Evolutionary conservation across 2,888 invertebrate species (phyloP).

Genomic region (Caenorhabditis sp.): DNA sequence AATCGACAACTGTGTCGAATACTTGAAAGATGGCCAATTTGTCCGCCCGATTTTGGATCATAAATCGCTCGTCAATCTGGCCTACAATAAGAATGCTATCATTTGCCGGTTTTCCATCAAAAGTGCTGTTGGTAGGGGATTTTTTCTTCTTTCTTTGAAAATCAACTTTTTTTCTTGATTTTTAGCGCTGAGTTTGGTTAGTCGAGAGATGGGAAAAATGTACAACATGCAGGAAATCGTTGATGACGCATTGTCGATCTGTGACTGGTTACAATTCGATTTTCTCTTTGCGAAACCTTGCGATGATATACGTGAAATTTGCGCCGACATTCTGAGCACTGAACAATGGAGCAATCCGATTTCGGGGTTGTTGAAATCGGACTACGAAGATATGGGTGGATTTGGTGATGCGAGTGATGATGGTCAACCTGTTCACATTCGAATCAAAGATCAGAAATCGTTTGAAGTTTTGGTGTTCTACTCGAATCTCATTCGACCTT

Average conservation of each 20-base stretch:
- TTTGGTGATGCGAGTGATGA: slow-evolving; percentile 7
- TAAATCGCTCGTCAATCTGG: slow-evolving; percentile 50
- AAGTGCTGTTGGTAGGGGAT: slow-evolving; percentile 51
- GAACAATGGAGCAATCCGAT: slow-evolving; percentile 19
- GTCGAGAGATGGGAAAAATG: slow-evolving; percentile 8
- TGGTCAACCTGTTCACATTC: slow-evolving; percentile 15
- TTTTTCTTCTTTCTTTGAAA: background rate
- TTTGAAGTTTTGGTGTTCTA: slow-evolving; percentile 50
- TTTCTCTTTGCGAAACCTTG: slow-evolving; percentile 55
- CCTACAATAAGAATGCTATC: slow-evolving; percentile 61
- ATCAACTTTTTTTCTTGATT: background rate
- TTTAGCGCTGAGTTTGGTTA: slow-evolving; percentile 47
- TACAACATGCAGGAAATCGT: slow-evolving; percentile 32
- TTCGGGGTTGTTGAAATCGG: slow-evolving; percentile 10
- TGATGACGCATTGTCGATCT: slow-evolving; percentile 38
- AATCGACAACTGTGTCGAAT: slow-evolving; percentile 9
- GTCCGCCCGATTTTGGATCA: slow-evolving; percentile 26
- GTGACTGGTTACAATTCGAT: slow-evolving; percentile 60
- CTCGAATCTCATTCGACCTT: slow-evolving; percentile 60
- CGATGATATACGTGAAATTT: slow-evolving; percentile 44
- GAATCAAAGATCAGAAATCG: slow-evolving; percentile 7
- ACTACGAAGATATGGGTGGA: slow-evolving; percentile 26
- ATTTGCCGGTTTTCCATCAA: slow-evolving; percentile 53
- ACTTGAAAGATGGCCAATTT: slow-evolving; percentile 9
- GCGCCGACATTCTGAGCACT: slow-evolving; percentile 22